These are phyloP conservation scores for Plumapathes pennacea DNA, from an alignment of 92 coral and sea anemone genomes.

Conservation along the genomic window DNA sequence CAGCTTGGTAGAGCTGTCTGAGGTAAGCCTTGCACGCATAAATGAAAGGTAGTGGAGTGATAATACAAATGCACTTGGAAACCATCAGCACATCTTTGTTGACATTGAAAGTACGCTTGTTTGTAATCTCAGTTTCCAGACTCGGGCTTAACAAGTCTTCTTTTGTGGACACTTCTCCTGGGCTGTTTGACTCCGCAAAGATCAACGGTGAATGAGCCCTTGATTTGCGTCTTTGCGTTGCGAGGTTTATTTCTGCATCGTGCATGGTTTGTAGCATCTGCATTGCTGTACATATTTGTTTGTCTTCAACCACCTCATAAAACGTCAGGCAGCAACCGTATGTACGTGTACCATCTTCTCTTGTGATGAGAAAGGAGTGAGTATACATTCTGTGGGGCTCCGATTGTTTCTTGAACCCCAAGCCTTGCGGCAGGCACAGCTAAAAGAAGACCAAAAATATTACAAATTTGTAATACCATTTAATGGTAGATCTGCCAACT, in stretches of 20 bases:
- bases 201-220: constrained; percentile 70
- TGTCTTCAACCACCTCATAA: constrained; percentile 78
- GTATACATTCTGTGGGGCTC: constrained; percentile 70
- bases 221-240: constrained; percentile 54
- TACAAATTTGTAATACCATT: not conserved
- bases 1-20: constrained; percentile 68
- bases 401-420: constrained; percentile 74
- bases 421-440: constrained; percentile 94
- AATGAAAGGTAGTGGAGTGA: constrained; percentile 84
- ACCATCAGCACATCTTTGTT: constrained; percentile 72
- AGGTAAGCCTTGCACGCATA: constrained; percentile 75
- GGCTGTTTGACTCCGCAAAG: constrained; percentile 39
- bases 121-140: constrained; percentile 37
- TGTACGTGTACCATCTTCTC: constrained; percentile 94
- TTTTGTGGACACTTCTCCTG: constrained; percentile 7
- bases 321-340: constrained; percentile 87
- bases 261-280: constrained; percentile 90
- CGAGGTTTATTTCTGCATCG: constrained; percentile 78
- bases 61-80: constrained; percentile 78
- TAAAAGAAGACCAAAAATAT: constrained; percentile 8
- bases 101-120: constrained; percentile 54
- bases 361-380: constrained; percentile 91
- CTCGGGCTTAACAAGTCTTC: constrained; percentile 18
- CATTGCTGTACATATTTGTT: constrained; percentile 85
- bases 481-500: no score